Evolutionary conservation across 2,797 vertebrate species (phyloP).

Genomic region (Cossypha polioptera): DNA sequence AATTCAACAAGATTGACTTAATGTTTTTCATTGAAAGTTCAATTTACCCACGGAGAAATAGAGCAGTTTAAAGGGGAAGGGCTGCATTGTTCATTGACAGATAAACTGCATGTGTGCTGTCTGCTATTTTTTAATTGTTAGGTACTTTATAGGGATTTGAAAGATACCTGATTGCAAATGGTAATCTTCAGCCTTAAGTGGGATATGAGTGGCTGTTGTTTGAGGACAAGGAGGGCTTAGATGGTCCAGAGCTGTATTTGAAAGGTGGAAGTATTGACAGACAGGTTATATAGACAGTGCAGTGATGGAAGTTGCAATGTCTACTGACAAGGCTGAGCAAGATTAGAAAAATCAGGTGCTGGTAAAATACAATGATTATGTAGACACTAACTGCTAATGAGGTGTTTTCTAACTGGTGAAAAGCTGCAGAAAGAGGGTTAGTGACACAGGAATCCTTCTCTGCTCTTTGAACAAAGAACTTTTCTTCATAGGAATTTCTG

Average conservation of each 20-base stretch:
- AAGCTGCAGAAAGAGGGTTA: slow-evolving; percentile 33
- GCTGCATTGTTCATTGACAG: background rate
- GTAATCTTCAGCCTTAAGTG: background rate
- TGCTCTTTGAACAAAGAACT: slow-evolving; percentile 27
- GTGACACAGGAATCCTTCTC: slow-evolving; percentile 18
- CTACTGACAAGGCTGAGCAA: background rate
- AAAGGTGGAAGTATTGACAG: background rate
- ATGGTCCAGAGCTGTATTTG: background rate
- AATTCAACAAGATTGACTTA: background rate
- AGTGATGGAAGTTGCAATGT: background rate
- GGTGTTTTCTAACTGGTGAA: slow-evolving; percentile 55
- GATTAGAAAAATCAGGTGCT: slow-evolving; percentile 36
- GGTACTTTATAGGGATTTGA: background rate
- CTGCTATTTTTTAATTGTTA: background rate
- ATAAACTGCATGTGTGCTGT: background rate
- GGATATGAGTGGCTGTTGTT: background rate
- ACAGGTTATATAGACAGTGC: background rate
- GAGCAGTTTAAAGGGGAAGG: background rate
- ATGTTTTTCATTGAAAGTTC: background rate
- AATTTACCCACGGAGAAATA: background rate
- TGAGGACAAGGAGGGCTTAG: background rate
- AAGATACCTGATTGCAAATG: background rate
- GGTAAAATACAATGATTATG: slow-evolving; percentile 22
- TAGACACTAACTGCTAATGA: slow-evolving; percentile 53
- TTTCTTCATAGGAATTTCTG: background rate